Base-by-base conservation (phyloP, 2,797 vertebrate genomes). In the Microchirus variegatus region DNA sequence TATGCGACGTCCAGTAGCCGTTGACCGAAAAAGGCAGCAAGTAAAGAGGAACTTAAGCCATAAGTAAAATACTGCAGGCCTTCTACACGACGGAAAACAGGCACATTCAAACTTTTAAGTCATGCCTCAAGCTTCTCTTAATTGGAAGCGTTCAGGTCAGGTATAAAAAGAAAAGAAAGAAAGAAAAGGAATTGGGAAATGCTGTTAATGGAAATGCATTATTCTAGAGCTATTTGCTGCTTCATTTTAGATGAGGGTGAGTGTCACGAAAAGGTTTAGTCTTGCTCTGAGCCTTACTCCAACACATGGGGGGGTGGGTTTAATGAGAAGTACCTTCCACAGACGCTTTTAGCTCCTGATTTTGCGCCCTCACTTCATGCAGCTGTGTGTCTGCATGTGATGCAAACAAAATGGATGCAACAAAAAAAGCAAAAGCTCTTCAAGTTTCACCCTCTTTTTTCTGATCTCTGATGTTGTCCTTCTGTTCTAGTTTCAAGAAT, bases 401-500 rank as follows among this genome's bases (percentile, higher is more conserved):
- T n/a, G n/a, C n/a, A n/a, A n/a, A n/a, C n/a, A 81, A 87, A 87
- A 89, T 86, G 85, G 58, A 70, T 16, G 5, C 12, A 49, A 58
- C 31, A 18, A 47, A 63, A 31, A 3, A 16, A 9, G 60, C 48
- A 44, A 17, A 43, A 37, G 35, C 37, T 15, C 3, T 48, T 16
- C 2, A 35, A 4, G 11, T 41, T 72, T 57, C 3, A 50, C 61
- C 61, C 46, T 37, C 3, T 11, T 3, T 37, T 40, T 9, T 45
- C 57, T 77, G 19, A 50, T 65, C 45, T 42, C 1, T 9, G n/a
- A 26, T 18, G 16, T 17, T 52, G 16, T 51, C 14, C 35, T 31
- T 41, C 16, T 59, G 45, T 55, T 56, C 42, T 49, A 19, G 15
- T 26, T 18, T 67, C 37, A 31, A 31, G 31, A 31, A 31, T 22